Evolutionary conservation across 1,140 invertebrate genomes (phyloP).

Genomic region (Saccostrea echinata): DNA sequence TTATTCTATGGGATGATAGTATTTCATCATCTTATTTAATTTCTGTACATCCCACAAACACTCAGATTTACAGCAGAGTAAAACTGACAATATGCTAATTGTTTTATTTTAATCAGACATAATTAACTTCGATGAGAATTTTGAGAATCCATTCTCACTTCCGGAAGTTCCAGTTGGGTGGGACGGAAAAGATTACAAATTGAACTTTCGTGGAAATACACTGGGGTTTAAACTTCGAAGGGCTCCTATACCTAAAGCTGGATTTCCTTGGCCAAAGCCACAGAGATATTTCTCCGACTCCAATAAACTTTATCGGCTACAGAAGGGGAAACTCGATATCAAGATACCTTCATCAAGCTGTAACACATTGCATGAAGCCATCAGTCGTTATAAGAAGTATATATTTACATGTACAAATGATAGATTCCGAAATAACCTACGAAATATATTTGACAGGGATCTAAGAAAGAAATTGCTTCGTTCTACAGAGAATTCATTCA

Average conservation of each 20-base stretch:
- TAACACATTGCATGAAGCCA: background rate
- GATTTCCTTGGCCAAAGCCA: slow-evolving; percentile 68
- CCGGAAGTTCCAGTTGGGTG: slow-evolving; percentile 8
- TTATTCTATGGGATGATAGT: no score
- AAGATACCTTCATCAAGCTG: background rate
- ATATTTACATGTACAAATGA: background rate
- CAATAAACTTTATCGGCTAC: background rate
- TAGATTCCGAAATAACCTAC: background rate
- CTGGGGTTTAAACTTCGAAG: slow-evolving; percentile 43
- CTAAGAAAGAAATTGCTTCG: background rate
- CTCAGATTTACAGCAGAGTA: no score
- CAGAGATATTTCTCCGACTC: slow-evolving; percentile 56
- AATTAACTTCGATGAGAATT: background rate
- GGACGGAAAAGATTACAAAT: background rate
- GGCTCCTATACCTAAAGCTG: slow-evolving; percentile 52
- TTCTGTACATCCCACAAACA: no score
- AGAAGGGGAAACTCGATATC: background rate
- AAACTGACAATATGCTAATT: background rate
- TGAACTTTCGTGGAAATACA: slow-evolving; percentile 33
- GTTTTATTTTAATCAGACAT: background rate
- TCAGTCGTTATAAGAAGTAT: background rate
- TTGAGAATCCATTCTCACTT: background rate
- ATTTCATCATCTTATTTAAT: no score
- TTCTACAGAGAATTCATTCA: background rate
- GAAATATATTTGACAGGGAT: background rate